Evolutionary conservation across 35 echinoderm and acorn worm genomes (phyloP), one percentile per base, ranked within the genome.

Genomic region (Hemicentrotus pulcherrimus): DNA sequence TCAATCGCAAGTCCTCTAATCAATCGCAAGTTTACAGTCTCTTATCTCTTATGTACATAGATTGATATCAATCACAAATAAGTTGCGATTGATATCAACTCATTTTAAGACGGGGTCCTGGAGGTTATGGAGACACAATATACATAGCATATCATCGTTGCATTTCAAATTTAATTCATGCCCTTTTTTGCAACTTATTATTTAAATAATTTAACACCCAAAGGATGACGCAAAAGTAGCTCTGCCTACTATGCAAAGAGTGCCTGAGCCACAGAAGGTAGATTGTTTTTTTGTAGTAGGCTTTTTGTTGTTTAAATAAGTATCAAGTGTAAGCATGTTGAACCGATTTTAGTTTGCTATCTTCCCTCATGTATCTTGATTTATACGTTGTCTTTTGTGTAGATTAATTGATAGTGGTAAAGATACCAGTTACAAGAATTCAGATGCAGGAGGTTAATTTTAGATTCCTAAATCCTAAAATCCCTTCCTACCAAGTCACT

Each of bases 151-250:
- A 28, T 55, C 10, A 78, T 78, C 22, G 24, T n/a, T 78, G 50
- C 50, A 78, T n/a, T 78, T 78, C 6, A 4, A 78, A 78, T 28
- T 30, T 78, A 78, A 78, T 78, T 28, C 19, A 7, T 78, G 19
- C 28, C 65, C 28, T 28, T 78, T 59, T 78, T 28, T 78, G 65
- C 24, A 5, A 78, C 19, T n/a, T 22, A 28, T 78, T 59, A 59
- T n/a, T 78, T 28, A n/a, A 78, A 78, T 78, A 78, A 78, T 78
- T 78, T 78, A 32, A 93, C 45, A 93, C 13, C 13, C 35, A 93
- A 93, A 93, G 91, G 91, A 93, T 9, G 91, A 93, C 14, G n/a
- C 91, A 93, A 93, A 93, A 31, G 91, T 93, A 9, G 32, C 91
- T 13, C 48, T 93, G 30, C 91, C 91, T 93, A 28, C 91, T 9